phyloP scores from a whole-genome alignment of 1,140 invertebrate species.

The Thereuonema tuberculata region DNA sequence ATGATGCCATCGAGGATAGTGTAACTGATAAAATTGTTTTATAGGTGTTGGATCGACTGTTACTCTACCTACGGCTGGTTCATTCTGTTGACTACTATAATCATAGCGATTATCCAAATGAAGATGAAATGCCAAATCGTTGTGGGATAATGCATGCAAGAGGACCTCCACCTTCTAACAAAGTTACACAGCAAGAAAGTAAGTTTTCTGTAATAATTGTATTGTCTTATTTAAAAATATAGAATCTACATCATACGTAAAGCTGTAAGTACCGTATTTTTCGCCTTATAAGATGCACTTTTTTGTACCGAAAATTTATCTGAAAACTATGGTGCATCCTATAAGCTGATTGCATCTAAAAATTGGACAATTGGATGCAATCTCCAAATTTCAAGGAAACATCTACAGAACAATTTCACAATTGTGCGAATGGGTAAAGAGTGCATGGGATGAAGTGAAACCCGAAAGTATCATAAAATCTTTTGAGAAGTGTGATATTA shows the following conservation, averaged over 20 bases:
- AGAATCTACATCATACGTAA: background rate
- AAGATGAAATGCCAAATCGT: constrained; percentile 99
- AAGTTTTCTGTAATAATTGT: background rate
- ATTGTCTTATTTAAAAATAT: background rate
- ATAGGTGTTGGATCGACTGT: constrained; percentile 60
- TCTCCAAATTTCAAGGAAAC: too few relatives aligned
- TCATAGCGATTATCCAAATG: constrained; percentile 96
- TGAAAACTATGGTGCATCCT: too few relatives aligned
- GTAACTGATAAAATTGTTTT: background rate
- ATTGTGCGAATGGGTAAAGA: too few relatives aligned
- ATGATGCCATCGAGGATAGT: background rate
- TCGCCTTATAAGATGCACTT: too few relatives aligned
- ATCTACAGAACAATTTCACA: too few relatives aligned
- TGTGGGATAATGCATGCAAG: constrained; percentile 97
- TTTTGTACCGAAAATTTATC: too few relatives aligned
- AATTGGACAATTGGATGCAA: too few relatives aligned
- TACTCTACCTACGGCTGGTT: constrained; percentile 89
- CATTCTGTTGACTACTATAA: constrained; percentile 99
- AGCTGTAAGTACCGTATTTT: background rate
- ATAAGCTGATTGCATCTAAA: too few relatives aligned
- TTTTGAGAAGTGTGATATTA: too few relatives aligned
- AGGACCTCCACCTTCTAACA: constrained; percentile 62
- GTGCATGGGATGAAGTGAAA: too few relatives aligned
- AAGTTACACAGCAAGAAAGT: constrained; percentile 42
- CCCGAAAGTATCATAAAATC: too few relatives aligned